phyloP scores from a whole-genome alignment of 2,888 invertebrate genomes.

The Thymelicus lineola region DNA sequence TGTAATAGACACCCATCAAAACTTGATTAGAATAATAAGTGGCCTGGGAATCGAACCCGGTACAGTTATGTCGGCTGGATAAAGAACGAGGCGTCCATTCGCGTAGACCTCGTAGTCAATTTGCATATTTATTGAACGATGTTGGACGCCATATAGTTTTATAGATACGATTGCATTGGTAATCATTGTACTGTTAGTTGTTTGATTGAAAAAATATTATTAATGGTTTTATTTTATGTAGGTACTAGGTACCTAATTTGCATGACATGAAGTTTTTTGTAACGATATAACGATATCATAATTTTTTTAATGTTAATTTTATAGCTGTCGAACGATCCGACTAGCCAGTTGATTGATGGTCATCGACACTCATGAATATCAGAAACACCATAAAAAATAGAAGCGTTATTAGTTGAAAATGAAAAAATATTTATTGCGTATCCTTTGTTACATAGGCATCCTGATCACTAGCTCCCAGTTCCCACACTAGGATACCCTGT shows the following conservation, averaged over 20 bases:
- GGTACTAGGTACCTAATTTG: not conserved
- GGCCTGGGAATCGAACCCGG: constrained; percentile 28
- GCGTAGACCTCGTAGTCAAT: constrained; percentile 11
- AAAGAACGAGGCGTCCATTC: constrained; percentile 4
- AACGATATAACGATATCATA: no score
- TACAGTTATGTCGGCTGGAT: constrained; percentile 27
- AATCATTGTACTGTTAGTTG: constrained; percentile 7
- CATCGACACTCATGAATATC: no score
- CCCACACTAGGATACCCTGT: no score
- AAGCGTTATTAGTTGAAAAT: no score
- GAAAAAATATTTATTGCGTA: no score
- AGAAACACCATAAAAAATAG: no score
- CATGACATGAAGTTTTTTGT: no score
- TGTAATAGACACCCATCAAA: constrained; percentile 16
- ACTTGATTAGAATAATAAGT: constrained; percentile 26
- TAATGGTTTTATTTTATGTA: not conserved
- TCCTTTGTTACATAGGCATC: no score
- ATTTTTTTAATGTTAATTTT: no score
- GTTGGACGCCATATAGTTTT: constrained; percentile 5
- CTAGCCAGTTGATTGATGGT: no score
- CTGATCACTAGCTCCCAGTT: no score
- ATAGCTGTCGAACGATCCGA: no score
- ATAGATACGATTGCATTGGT: constrained; percentile 5
- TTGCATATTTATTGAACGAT: constrained; percentile 42
- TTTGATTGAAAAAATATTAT: constrained; percentile 3